These are phyloP conservation scores for Asbolus verrucosus DNA, from an alignment of 1,140 invertebrate genomes.

Conservation along the genomic window DNA sequence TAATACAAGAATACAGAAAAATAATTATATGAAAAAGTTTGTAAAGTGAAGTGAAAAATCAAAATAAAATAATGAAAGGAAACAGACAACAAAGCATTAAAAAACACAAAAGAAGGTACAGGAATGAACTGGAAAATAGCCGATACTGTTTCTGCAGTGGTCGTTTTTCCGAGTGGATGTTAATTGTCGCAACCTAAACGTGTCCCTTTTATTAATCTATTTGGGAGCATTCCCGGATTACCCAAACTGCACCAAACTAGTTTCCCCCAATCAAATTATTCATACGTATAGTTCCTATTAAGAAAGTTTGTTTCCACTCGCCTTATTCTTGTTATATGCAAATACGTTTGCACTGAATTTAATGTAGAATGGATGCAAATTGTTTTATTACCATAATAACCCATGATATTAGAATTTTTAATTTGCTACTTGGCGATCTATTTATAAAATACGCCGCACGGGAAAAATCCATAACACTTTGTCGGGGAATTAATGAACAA, in stretches of 20 bases:
- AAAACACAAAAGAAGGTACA: no score
- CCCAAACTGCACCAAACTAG: constrained; percentile 20
- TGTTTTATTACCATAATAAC: constrained; percentile 21
- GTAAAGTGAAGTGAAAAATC: no score
- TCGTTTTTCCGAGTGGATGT: no score
- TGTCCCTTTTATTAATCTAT: constrained; percentile 6
- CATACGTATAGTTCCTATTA: constrained; percentile 35
- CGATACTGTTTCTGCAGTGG: no score
- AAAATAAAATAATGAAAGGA: no score
- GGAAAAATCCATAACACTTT: neutral
- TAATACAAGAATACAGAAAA: no score
- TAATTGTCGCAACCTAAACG: neutral
- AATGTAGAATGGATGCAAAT: constrained; percentile 19
- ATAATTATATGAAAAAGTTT: no score
- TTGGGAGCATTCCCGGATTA: neutral
- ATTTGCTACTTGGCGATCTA: no score
- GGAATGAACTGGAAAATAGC: no score
- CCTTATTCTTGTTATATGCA: constrained; percentile 38
- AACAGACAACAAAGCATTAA: no score
- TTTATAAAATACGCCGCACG: no score
- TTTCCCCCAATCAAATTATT: constrained; percentile 28
- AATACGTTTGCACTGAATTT: constrained; percentile 26
- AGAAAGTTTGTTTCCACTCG: constrained; percentile 38
- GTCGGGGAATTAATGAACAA: constrained; percentile 8
- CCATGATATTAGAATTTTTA: constrained; percentile 7